These are phyloP conservation scores for Drosophila picticornis DNA, from an alignment of 2,888 invertebrate species.

Conservation along the genomic window DNA sequence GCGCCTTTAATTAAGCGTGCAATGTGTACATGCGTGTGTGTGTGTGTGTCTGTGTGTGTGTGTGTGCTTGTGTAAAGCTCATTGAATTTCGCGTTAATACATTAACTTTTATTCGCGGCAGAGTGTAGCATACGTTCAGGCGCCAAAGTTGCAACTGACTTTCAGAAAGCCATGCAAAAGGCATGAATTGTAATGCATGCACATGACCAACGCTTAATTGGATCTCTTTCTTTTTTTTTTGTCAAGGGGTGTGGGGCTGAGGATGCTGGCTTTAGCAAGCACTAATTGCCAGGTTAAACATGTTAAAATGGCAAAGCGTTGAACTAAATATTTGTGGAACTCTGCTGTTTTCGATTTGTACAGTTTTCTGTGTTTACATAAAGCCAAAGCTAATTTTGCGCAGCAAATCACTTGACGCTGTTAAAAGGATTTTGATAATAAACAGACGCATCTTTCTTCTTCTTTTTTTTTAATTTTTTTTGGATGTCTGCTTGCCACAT, in stretches of 20 bases:
- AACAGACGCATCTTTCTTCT: conserved; percentile 60
- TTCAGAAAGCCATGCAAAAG: conserved; percentile 22
- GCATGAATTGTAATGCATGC: conserved; percentile 7
- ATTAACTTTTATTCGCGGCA: conserved; percentile 60
- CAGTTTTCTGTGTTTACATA: not conserved
- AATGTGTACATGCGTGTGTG: conserved; percentile 15
- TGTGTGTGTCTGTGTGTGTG: conserved; percentile 8
- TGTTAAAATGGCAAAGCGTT: not conserved
- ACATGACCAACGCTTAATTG: conserved; percentile 22
- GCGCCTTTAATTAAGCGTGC: conserved; percentile 69
- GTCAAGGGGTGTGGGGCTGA: not conserved
- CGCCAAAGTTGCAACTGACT: conserved; percentile 50
- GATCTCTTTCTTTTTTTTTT: not conserved
- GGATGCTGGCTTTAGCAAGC: not conserved
- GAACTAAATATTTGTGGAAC: not conserved
- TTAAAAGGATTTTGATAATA: conserved; percentile 74
- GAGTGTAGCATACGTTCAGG: conserved; percentile 58
- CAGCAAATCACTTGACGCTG: conserved; percentile 23
- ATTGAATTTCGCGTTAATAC: conserved; percentile 66
- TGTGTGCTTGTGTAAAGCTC: conserved; percentile 49
- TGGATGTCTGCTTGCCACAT: conserved; percentile 3
- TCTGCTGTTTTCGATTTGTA: not conserved
- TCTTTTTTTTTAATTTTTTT: conserved; percentile 8
- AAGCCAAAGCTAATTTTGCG: conserved; percentile 7
- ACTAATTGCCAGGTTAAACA: not conserved